Evolutionary conservation across 2,888 invertebrate species (phyloP), one percentile per base, ranked within the genome.

Genomic region (Cheilosia vernalis): DNA sequence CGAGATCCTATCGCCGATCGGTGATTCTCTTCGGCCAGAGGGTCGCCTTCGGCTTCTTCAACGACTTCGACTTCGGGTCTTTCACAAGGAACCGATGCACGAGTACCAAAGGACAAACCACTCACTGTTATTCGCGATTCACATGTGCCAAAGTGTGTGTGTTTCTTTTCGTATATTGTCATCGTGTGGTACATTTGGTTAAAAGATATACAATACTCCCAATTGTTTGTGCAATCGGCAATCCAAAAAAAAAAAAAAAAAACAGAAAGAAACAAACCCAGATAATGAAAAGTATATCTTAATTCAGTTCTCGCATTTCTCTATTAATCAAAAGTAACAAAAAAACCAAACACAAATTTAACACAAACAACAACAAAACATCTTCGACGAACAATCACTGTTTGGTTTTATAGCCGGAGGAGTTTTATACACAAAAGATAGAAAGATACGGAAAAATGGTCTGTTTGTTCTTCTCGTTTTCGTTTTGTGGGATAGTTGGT

Each of bases 141-240:
- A 44, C n/a, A 27, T 60, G 40, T 56, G 7, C 9, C 6, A 15
- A 10, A 7, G 15, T n/a, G 30, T 6, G 7, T n/a, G n/a, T n/a
- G n/a, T n/a, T n/a, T n/a, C n/a, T n/a, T n/a, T n/a, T n/a, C n/a
- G n/a, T n/a, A n/a, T 4, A n/a, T 55, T 67, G 67, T 44, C 67
- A 44, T 66, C 17, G 7, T 19, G 17, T 13, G 9, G 49, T 37
- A 64, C 13, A 37, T 33, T 51, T 21, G 49, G 21, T 47, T 30
- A 47, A 10, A 17, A 55, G 33, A 30, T 6, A 40, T 6, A 77
- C 82, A 82, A 82, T 82, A 53, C 72, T 17, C 51, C 60, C 60
- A 66, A 82, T 77, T 82, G 82, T 82, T 77, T 70, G 30, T 30
- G 30, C n/a, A n/a, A n/a, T n/a, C n/a, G n/a, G n/a, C n/a, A n/a